Conservation (phyloP, 2,888 invertebrate species). For the Clanis bilineata region DNA sequence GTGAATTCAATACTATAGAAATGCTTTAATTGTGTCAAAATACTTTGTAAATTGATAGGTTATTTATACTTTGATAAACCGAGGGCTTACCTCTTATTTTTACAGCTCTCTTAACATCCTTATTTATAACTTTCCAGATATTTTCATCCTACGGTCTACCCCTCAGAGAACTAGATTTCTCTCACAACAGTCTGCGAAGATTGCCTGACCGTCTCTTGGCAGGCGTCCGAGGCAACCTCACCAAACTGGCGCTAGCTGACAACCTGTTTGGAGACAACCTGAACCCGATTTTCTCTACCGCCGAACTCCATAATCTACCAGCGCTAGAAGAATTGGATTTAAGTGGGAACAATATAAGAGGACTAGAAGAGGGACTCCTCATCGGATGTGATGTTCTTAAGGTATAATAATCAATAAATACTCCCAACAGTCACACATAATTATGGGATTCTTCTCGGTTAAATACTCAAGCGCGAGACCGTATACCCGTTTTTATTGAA, state of each 20-base stretch:
- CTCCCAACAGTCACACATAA: too few species aligned
- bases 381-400: constrained; percentile 90
- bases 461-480: too few species aligned
- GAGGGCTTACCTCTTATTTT: too few species aligned
- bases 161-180: constrained; percentile 89
- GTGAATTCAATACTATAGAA: too few species aligned
- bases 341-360: constrained; percentile 90
- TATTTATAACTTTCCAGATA: constrained; percentile 82
- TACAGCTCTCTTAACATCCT: too few species aligned
- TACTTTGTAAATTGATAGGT: too few species aligned
- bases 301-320: constrained; percentile 90
- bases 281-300: constrained; percentile 94
- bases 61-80: too few species aligned
- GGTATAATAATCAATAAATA: constrained; percentile 77
- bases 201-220: constrained; percentile 89
- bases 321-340: constrained; percentile 89
- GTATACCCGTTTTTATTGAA: too few species aligned
- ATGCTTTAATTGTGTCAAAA: too few species aligned
- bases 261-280: constrained; percentile 94
- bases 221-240: constrained; percentile 85
- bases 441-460: too few species aligned
- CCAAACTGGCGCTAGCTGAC: constrained; percentile 87
- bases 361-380: constrained; percentile 92
- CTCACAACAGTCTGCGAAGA: constrained; percentile 90
- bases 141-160: constrained; percentile 88